Evolutionary conservation across 2,888 invertebrate genomes (phyloP), one percentile per base, ranked within the genome.

Genomic region (Drosophila paracracens): DNA sequence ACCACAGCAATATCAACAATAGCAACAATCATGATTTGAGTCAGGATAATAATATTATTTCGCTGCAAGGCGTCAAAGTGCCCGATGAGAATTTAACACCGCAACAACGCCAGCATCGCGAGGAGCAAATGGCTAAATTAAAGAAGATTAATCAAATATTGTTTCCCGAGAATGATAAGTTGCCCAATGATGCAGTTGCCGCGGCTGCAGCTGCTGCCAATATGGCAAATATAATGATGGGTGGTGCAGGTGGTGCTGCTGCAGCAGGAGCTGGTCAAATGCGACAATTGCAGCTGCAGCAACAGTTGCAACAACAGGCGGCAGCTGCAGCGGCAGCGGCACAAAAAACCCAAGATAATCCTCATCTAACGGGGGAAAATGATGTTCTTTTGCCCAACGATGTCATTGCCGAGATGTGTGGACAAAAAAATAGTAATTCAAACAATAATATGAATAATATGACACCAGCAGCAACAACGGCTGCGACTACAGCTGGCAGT

Each of bases 61-160:
- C 95, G 31, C 91, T 95, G 78, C 95, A 95, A 93, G 95, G 96
- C 83, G 97, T 98, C 54, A 98, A 98, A 95, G 97, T 98, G 91
- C 98, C 98, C 83, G 98, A 98, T 94, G 99, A 99, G 94, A 98
- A 98, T 94, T 94, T 99, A 86, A 99, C 99, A 62, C 98, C 99
- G 40, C 98, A 99, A 92, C 99, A 99, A 93, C 95, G 98, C 64
- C 97, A 98, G 76, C 98, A 98, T 92, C 95, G 99, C 71, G 98
- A 98, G 93, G 98, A 98, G 91, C 97, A 98, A 90, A 94, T 99
- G 58, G 98, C 98, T 7, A 98, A 97, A 71, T 95, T 99, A 65
- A 94, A 93, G 58, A 98, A 98, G 94, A 97, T 99, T 96, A 97
- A 98, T 88, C 97, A 98, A 92, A 96, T 98, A 95, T 93, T 99